Percentiles rank a stretch among this genome's conserved stretches.
phyloP scores from a whole-genome alignment of 2,113 vertebrate genomes.

The Psilopsiagon aurifrons region DNA sequence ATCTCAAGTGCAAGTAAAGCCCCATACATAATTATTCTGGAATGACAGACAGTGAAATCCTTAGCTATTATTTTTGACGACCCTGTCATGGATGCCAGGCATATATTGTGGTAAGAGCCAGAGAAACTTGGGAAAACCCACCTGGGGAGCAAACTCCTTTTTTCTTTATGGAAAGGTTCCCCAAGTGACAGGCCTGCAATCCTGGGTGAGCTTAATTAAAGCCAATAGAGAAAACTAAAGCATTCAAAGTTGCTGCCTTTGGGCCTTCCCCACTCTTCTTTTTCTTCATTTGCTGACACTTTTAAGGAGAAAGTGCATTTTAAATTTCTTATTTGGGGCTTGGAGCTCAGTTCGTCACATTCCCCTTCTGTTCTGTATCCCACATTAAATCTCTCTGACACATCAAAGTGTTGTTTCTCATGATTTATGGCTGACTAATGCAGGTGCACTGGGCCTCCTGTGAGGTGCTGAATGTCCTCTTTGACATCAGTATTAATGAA shows the following conservation, averaged over 20 bases:
- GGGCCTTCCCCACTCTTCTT: conserved; percentile 62
- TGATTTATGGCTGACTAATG: conserved; percentile 68
- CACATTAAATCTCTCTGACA: conserved; percentile 60
- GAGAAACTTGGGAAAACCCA: conserved; percentile 76
- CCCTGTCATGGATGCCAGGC: conserved; percentile 79
- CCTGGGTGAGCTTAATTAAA: conserved; percentile 81
- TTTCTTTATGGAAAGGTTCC: conserved; percentile 74
- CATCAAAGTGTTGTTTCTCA: conserved; percentile 61
- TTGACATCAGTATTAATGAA: conserved; percentile 32
- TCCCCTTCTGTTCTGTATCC: conserved; percentile 63
- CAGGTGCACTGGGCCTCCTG: conserved; percentile 57
- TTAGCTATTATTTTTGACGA: conserved; percentile 84
- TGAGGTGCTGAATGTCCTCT: conserved; percentile 36
- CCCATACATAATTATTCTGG: conserved; percentile 78
- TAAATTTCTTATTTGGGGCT: conserved; percentile 62
- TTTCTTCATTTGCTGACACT: conserved; percentile 71
- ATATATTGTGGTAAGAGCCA: conserved; percentile 72
- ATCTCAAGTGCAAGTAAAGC: conserved; percentile 69
- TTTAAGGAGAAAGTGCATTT: conserved; percentile 71
- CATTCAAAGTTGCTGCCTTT: conserved; percentile 72
- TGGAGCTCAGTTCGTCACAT: conserved; percentile 61
- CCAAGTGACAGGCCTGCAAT: conserved; percentile 79
- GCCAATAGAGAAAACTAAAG: conserved; percentile 75
- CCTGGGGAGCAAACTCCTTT: conserved; percentile 78
- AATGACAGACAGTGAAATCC: conserved; percentile 81